These are phyloP conservation scores for Antheraea assamensis DNA, from an alignment of 2,888 invertebrate species.

Conservation along the genomic window DNA sequence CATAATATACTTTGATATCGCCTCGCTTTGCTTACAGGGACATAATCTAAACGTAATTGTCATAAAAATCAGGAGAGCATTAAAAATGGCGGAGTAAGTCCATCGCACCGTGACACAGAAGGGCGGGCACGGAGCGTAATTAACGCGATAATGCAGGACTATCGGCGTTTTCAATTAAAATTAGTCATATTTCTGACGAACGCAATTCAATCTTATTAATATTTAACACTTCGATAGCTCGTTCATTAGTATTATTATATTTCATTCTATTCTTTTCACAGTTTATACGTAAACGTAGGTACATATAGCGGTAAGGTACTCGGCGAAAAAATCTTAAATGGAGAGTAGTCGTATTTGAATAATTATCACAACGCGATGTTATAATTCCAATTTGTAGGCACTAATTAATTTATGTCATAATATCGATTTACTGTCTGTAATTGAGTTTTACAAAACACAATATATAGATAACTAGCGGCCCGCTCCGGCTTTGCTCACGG, in stretches of 20 bases:
- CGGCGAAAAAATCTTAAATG: background rate
- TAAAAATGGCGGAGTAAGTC: conserved; percentile 26
- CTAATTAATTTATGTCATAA: background rate
- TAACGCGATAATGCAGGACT: conserved; percentile 56
- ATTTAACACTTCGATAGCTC: conserved; percentile 50
- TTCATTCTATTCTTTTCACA: background rate
- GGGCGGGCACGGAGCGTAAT: conserved; percentile 42
- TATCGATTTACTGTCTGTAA: no score
- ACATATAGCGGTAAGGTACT: background rate
- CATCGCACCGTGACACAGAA: conserved; percentile 36
- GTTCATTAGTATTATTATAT: conserved; percentile 11
- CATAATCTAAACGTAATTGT: conserved; percentile 38
- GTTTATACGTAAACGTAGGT: background rate
- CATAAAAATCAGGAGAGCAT: conserved; percentile 43
- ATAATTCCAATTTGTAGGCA: background rate
- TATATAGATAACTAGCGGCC: no score
- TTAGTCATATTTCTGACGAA: conserved; percentile 66
- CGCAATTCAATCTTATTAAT: conserved; percentile 52
- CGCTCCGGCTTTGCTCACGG: no score
- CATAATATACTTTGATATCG: background rate
- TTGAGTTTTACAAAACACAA: no score
- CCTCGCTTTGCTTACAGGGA: conserved; percentile 19
- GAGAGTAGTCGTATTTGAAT: background rate
- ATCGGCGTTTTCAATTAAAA: conserved; percentile 61
- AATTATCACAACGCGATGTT: background rate